phyloP scores from a whole-genome alignment of 2,113 vertebrate genomes.

The Lota lota region DNA sequence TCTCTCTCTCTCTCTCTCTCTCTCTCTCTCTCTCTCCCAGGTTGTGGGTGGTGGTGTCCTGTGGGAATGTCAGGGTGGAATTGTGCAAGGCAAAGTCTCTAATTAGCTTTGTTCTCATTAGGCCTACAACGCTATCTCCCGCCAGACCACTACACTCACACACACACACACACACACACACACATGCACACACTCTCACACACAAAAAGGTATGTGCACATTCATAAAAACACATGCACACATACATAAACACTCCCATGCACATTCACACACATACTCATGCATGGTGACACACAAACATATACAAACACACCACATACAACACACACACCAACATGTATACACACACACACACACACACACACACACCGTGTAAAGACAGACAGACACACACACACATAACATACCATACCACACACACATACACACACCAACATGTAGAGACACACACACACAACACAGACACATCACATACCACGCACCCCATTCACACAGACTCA shows the following conservation, averaged over 20 bases:
- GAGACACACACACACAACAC: conserved; percentile 11
- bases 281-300: conserved; percentile 9
- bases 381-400: conserved; percentile 12
- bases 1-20: neutral
- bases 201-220: neutral
- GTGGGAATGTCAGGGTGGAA: conserved; percentile 34
- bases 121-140: conserved; percentile 42
- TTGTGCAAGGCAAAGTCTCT: conserved; percentile 47
- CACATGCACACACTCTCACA: too few species aligned
- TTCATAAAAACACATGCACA: neutral
- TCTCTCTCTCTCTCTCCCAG: conserved; percentile 11
- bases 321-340: neutral
- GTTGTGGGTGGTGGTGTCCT: conserved; percentile 40
- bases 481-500: neutral
- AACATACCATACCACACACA: neutral
- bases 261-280: neutral
- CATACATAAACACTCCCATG: too few species aligned
- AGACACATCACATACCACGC: neutral
- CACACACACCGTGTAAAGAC: conserved; percentile 5
- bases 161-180: conserved; percentile 19
- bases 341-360: conserved; percentile 7
- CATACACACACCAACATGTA: neutral
- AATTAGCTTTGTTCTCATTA: conserved; percentile 69
- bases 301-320: neutral
- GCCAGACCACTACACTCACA: conserved; percentile 14